Base-by-base conservation (phyloP, 92 coral and sea anemone species). In the Epizoanthus stellaris region DNA sequence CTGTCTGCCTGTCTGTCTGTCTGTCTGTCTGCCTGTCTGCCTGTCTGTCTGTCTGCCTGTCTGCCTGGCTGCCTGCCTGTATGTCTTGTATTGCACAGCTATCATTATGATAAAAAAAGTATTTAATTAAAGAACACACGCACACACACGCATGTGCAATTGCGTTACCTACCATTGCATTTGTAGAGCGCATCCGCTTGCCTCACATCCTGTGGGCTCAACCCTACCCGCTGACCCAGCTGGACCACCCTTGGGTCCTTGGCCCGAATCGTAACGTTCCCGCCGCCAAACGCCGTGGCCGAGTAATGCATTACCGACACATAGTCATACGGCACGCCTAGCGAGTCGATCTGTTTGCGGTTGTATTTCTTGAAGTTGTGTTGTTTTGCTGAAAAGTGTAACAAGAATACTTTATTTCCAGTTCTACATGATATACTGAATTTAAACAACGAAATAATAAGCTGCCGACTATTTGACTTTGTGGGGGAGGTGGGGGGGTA, bases 351-450 rank as follows among this genome's bases (percentile, higher is more conserved):
- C 60, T 84, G 87, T 1, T 93, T 71, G 56, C 87, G 93, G 81
- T 91, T 95, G 92, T 95, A 95, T 85, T 88, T 94, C 56, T 86
- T 83, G 84, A 95, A 95, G 88, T 95, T 95, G 90, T 92, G 95
- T 52, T 30, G 88, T 67, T 69, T 91, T 15, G 65, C 98, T 95
- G 87, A 36, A 64, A 84, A 1, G 67, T 57, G 42, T 10, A 39
- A 39, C 16, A 39, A 21, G 14, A 30, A n/a, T 38, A 38, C 52
- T 20, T 17, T 30, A 30, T 30, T 30, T 30, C 36, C 17, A 54
- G 7, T 45, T 7, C 6, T 4, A 63, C 14, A 63, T n/a, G 30
- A 8, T 30, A 30, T 30, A 30, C 2, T 30, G 36, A 30, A 23
- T 64, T 64, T 64, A 14, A 64, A 64, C 4, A 45, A 45, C 9